Conservation (phyloP, 2,113 vertebrate species). For the Zapornia atra region DNA sequence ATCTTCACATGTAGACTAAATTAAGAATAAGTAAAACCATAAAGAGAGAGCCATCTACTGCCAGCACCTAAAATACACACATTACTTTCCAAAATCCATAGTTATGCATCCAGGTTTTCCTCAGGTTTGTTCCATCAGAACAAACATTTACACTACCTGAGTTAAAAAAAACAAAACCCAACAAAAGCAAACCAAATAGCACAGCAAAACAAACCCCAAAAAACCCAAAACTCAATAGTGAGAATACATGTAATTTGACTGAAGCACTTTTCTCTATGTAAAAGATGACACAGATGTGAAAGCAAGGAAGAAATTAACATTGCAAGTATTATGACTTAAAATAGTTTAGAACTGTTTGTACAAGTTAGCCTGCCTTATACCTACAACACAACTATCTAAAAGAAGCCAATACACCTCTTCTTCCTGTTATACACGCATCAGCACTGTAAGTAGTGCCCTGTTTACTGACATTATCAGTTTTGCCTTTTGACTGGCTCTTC, state of each 20-base stretch:
- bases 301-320: background rate
- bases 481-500: background rate
- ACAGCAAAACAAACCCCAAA: background rate
- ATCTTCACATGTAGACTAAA: background rate
- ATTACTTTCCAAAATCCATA: background rate
- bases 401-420: background rate
- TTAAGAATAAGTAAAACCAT: background rate
- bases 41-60: slow-evolving; percentile 24
- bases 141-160: background rate
- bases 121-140: background rate
- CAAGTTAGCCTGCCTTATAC: background rate
- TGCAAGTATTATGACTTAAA: background rate
- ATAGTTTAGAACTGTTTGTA: background rate
- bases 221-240: background rate
- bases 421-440: background rate
- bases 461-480: background rate
- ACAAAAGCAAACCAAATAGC: too few species aligned
- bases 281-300: background rate
- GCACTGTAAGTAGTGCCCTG: background rate
- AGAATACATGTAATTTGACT: background rate
- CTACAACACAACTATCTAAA: background rate
- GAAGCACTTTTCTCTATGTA: background rate
- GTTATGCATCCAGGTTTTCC: background rate
- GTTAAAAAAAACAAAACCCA: background rate
- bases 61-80: background rate